phyloP scores from a whole-genome alignment of 2,113 vertebrate genomes.

The Amazona guildingii region DNA sequence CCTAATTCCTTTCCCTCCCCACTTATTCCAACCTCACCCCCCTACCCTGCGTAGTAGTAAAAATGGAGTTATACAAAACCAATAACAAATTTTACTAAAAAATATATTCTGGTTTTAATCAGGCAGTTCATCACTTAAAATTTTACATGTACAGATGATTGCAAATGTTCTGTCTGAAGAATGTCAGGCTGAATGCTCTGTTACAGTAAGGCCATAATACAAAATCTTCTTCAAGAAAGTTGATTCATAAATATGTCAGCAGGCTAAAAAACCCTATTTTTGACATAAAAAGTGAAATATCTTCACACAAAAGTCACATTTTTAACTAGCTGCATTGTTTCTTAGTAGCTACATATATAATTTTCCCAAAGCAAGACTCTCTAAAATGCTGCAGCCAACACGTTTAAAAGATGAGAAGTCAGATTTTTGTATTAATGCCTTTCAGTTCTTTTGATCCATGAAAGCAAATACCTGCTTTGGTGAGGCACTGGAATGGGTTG shows the following conservation, averaged over 20 bases:
- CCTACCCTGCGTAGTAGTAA: not conserved
- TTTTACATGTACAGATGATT: not conserved
- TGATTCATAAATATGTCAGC: not conserved
- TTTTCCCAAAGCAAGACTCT: not conserved
- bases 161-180: not conserved
- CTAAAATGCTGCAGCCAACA: not conserved
- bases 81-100: not conserved
- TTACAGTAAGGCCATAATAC: not conserved
- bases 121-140: not conserved
- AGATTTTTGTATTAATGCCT: not conserved
- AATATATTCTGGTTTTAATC: not conserved
- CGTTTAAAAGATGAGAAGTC: not conserved
- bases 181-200: not conserved
- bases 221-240: not conserved
- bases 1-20: not conserved
- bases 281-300: not conserved
- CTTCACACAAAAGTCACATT: not conserved
- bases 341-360: not conserved
- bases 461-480: not conserved
- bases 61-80: not conserved
- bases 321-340: not conserved
- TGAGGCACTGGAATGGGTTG: no score
- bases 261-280: not conserved
- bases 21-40: not conserved
- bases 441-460: not conserved